Percentiles rank a stretch among this genome's conserved stretches.
Conservation (phyloP, 2,113 vertebrate genomes). For the Arizona elegans region DNA sequence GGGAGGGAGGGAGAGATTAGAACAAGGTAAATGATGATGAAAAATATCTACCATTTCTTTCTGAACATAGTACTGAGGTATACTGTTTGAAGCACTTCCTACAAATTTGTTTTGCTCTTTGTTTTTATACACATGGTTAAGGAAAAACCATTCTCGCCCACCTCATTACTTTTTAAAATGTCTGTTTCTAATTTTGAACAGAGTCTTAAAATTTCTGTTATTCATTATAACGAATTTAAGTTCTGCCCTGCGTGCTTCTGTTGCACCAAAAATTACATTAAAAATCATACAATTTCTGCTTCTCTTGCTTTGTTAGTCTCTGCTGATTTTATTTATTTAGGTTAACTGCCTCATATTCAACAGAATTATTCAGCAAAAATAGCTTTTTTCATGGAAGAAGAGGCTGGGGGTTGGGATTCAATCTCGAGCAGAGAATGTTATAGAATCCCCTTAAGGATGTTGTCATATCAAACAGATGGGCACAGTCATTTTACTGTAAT, state of each 20-base stretch:
- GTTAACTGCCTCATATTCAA: not conserved
- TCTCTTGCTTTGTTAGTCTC: not conserved
- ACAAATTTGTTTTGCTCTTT: not conserved
- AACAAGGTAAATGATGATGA: not conserved
- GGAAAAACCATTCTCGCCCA: not conserved
- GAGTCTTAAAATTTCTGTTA: not conserved
- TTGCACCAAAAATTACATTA: not conserved
- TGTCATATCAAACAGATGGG: not conserved
- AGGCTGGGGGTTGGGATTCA: not conserved
- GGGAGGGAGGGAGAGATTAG: not conserved
- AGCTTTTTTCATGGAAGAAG: not conserved
- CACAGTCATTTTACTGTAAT: not conserved
- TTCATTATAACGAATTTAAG: not conserved
- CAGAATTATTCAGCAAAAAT: not conserved
- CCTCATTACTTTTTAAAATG: slow-evolving; percentile 7
- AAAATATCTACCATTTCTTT: not conserved
- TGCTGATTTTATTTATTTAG: not conserved
- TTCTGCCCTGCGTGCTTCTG: not conserved
- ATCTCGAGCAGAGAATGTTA: not conserved
- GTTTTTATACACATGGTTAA: not conserved
- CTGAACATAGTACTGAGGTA: not conserved
- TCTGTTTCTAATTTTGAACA: not conserved
- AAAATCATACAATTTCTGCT: not conserved
- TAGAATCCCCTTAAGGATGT: not conserved
- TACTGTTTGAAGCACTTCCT: not conserved